These are phyloP conservation scores for Eudyptes chrysolophus DNA, from an alignment of 2,113 vertebrate species.

Conservation along the genomic window DNA sequence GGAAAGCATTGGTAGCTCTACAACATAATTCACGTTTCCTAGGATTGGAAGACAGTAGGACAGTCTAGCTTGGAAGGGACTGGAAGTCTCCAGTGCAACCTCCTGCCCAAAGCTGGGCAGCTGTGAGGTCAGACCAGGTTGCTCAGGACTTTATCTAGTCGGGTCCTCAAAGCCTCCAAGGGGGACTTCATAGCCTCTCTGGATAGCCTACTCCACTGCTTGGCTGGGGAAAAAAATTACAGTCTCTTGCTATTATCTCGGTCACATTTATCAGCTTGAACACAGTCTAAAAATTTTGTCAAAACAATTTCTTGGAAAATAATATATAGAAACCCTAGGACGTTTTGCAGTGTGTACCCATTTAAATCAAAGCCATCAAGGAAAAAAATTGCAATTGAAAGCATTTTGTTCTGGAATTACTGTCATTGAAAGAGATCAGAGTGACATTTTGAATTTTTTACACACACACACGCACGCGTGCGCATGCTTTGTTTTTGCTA, in stretches of 20 bases:
- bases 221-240: background rate
- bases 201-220: background rate
- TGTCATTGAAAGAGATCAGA: background rate
- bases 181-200: background rate
- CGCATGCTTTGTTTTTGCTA: background rate
- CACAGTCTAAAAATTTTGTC: background rate
- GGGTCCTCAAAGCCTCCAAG: background rate
- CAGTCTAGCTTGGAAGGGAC: background rate
- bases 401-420: background rate
- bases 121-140: background rate
- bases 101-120: background rate
- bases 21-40: background rate
- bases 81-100: background rate
- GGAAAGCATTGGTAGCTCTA: background rate
- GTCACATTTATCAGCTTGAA: background rate
- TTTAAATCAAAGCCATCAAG: background rate
- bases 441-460: background rate
- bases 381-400: background rate
- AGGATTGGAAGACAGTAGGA: background rate
- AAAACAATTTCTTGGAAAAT: background rate
- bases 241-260: background rate
- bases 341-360: background rate
- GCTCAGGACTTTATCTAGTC: background rate
- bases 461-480: fast-evolving
- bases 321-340: background rate